A percentile compares a stretch with the other conserved stretches of the same genome.
These are phyloP conservation scores for Trichopria drosophilae DNA, from an alignment of 2,888 invertebrate genomes.

Conservation along the genomic window DNA sequence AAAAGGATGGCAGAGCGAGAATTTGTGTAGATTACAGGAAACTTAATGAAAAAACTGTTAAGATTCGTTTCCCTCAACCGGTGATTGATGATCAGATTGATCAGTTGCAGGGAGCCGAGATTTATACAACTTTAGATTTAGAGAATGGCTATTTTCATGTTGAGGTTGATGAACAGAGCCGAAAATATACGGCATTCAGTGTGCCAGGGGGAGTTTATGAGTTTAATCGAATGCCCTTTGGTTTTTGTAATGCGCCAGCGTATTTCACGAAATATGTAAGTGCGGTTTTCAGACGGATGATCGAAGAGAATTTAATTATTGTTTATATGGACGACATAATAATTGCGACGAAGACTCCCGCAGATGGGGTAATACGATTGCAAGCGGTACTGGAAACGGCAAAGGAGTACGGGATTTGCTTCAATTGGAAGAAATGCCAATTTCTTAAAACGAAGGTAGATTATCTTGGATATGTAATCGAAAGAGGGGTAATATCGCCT, in stretches of 20 bases:
- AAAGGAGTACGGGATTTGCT: background rate
- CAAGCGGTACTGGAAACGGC: constrained; percentile 3
- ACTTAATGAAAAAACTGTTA: background rate
- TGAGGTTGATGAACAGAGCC: background rate
- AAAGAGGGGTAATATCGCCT: no score
- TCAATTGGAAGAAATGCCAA: constrained; percentile 10
- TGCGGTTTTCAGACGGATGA: constrained; percentile 24
- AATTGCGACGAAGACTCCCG: constrained; percentile 6
- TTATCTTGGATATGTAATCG: constrained; percentile 12
- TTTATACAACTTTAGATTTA: no score
- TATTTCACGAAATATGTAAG: constrained; percentile 28
- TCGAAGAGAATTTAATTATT: constrained; percentile 5
- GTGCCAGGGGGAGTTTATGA: constrained; percentile 5
- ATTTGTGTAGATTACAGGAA: constrained; percentile 10
- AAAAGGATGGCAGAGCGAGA: no score
- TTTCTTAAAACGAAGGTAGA: constrained; percentile 16
- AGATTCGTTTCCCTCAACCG: no score
- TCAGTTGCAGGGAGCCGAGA: no score
- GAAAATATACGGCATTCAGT: background rate
- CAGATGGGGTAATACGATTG: constrained; percentile 8
- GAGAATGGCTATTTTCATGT: constrained; percentile 13
- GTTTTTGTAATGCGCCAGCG: no score
- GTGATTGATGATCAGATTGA: no score
- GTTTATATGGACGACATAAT: constrained; percentile 21
- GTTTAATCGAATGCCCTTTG: constrained; percentile 6